These are phyloP conservation scores for Corydoras maculifer DNA, from an alignment of 2,113 vertebrate genomes.

Conservation along the genomic window DNA sequence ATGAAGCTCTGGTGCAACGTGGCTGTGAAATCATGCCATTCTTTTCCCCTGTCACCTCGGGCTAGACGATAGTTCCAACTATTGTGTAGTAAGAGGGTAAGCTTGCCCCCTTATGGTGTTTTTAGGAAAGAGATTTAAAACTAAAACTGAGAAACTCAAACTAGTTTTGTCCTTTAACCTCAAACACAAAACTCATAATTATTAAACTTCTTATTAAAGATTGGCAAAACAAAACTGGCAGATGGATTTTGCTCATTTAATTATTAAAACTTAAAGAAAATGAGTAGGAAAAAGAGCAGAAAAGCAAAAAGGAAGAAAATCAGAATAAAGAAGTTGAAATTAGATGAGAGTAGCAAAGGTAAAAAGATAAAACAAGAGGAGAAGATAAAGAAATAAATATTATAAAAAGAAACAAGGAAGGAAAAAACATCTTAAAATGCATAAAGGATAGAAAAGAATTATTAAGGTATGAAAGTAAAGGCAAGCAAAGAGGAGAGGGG, in stretches of 20 bases:
- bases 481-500: too few species aligned
- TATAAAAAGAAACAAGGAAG: constrained; percentile 47
- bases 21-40: constrained; percentile 24
- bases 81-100: constrained; percentile 60
- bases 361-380: constrained; percentile 14
- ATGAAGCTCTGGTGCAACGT: constrained; percentile 33
- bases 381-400: constrained; percentile 58
- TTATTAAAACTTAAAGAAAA: too few species aligned
- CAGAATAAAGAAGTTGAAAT: background rate
- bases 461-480: too few species aligned
- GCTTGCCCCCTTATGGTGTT: constrained; percentile 79
- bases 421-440: constrained; percentile 49
- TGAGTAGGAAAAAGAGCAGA: too few species aligned
- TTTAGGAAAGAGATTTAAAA: constrained; percentile 45
- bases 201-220: too few species aligned
- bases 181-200: too few species aligned
- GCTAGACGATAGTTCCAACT: constrained; percentile 24
- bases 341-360: too few species aligned
- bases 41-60: constrained; percentile 25
- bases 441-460: too few species aligned
- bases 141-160: constrained; percentile 4
- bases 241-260: too few species aligned
- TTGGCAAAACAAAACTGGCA: too few species aligned
- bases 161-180: too few species aligned
- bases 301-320: background rate